Conservation (phyloP, 2,797 vertebrate genomes). For the Xenops minutus region DNA sequence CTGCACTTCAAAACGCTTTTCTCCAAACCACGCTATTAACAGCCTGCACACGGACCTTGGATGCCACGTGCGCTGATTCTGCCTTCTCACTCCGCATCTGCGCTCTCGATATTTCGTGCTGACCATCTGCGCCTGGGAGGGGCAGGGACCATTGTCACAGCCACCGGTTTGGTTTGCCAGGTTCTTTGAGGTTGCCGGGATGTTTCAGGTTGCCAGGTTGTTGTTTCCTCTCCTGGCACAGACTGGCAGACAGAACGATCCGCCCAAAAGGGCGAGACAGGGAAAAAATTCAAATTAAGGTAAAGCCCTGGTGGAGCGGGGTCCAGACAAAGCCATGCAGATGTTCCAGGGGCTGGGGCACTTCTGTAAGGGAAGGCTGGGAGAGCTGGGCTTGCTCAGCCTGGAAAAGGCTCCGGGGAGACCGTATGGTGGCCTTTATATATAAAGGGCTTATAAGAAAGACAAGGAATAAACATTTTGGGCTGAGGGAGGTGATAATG, state of each 20-base stretch:
- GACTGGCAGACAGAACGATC: not conserved
- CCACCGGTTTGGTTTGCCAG: not conserved
- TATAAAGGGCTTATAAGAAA: not conserved
- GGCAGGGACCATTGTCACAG: not conserved
- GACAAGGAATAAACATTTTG: not conserved
- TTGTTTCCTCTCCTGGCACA: not conserved
- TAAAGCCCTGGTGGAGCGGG: not conserved
- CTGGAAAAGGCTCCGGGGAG: fast-evolving
- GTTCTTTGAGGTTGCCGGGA: not conserved
- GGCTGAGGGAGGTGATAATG: not conserved
- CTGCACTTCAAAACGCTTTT: too few relatives aligned
- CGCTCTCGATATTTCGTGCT: not conserved
- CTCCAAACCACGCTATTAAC: fast-evolving
- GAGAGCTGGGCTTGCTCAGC: not conserved
- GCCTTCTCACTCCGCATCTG: too few relatives aligned
- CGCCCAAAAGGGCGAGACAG: fast-evolving
- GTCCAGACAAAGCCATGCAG: fast-evolving
- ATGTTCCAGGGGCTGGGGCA: not conserved
- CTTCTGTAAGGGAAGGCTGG: not conserved
- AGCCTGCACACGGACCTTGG: not conserved
- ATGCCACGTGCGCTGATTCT: fast-evolving
- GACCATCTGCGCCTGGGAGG: not conserved
- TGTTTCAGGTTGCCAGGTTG: too few relatives aligned
- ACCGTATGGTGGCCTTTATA: not conserved
- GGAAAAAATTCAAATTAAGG: not conserved